These are phyloP conservation scores for Cervus canadensis DNA, from an alignment of 2,113 vertebrate genomes.

Conservation along the genomic window DNA sequence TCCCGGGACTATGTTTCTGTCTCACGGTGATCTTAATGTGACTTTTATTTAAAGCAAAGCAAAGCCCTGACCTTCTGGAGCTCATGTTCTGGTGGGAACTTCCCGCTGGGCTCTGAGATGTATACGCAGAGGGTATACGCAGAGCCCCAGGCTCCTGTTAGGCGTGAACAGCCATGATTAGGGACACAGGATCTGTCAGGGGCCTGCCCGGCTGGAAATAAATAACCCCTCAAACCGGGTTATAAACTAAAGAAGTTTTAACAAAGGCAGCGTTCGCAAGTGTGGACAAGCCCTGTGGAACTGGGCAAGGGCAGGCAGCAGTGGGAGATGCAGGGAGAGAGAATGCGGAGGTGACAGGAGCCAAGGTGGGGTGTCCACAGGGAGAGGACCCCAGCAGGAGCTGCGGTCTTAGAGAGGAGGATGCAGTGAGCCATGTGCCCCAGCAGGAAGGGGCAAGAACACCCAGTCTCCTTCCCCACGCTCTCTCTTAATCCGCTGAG, in stretches of 20 bases:
- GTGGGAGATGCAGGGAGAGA: background rate
- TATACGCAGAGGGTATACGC: fast-evolving
- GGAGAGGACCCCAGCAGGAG: background rate
- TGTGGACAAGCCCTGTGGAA: background rate
- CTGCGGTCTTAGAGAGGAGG: background rate
- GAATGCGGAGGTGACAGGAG: background rate
- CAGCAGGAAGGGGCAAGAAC: background rate
- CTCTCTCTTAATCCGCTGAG: fast-evolving
- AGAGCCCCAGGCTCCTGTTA: background rate
- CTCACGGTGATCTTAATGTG: background rate
- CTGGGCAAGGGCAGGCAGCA: background rate
- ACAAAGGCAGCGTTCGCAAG: fast-evolving
- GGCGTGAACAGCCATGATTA: fast-evolving
- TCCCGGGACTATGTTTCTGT: background rate
- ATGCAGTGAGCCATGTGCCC: background rate
- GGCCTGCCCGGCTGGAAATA: background rate
- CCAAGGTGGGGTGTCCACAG: background rate
- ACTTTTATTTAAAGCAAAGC: background rate
- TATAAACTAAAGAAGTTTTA: background rate
- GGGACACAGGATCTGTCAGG: background rate
- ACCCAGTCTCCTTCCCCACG: background rate
- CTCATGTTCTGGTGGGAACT: background rate
- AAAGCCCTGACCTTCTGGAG: background rate
- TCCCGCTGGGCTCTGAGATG: background rate
- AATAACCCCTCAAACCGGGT: background rate